Evolutionary conservation across 2,113 vertebrate genomes (phyloP).

Genomic region (Sturnira hondurensis): DNA sequence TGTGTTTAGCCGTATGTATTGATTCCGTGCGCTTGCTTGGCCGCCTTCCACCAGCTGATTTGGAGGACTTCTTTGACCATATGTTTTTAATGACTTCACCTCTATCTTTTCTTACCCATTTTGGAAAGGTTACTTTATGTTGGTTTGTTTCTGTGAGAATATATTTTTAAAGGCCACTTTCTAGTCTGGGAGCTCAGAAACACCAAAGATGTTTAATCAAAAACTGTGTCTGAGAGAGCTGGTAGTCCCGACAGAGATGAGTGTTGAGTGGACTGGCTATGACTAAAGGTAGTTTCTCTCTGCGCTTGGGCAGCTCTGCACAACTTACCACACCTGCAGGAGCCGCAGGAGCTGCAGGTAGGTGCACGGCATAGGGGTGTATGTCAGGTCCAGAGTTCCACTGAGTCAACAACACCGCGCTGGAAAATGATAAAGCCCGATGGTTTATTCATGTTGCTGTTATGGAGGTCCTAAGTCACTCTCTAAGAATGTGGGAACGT

Average conservation of each 20-base stretch:
- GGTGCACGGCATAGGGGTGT: neutral
- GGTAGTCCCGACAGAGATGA: neutral
- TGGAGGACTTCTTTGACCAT: slow-evolving; percentile 3
- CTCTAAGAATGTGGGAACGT: slow-evolving; percentile 52
- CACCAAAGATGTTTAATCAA: neutral
- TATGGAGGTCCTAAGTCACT: slow-evolving; percentile 48
- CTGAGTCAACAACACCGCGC: slow-evolving; percentile 50
- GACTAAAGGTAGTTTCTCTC: neutral
- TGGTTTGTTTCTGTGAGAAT: neutral
- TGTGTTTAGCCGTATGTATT: slow-evolving; percentile 37
- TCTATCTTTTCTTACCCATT: slow-evolving; percentile 48
- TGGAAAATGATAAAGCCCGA: slow-evolving; percentile 11
- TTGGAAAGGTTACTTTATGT: slow-evolving; percentile 42
- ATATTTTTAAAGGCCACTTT: neutral
- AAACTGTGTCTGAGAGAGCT: neutral
- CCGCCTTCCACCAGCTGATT: slow-evolving; percentile 3
- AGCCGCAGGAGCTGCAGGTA: neutral
- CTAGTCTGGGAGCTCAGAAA: slow-evolving; percentile 29
- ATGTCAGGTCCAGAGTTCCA: neutral
- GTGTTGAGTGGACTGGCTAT: neutral
- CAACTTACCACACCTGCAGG: neutral
- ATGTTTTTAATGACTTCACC: slow-evolving; percentile 62
- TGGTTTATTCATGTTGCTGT: slow-evolving; percentile 25
- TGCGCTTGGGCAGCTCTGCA: neutral
- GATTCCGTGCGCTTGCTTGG: slow-evolving; percentile 23